Evolutionary conservation across 2,888 invertebrate species (phyloP).

Genomic region (Hipparchia sbordonii): DNA sequence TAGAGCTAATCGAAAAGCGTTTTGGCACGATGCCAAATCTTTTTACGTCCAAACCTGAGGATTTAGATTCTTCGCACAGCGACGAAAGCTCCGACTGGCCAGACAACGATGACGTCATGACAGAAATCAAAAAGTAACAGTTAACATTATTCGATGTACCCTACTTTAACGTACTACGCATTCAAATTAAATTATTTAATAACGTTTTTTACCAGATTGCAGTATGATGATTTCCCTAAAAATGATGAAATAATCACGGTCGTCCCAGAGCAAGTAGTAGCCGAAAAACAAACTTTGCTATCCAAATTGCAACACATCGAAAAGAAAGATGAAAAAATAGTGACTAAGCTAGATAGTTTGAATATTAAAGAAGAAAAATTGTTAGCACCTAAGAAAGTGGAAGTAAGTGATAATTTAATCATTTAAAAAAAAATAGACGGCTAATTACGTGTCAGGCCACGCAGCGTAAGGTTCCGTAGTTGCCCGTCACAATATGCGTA

Average conservation of each 20-base stretch:
- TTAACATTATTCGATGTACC: neutral
- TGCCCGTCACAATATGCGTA: no score
- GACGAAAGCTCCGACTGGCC: conserved; percentile 70
- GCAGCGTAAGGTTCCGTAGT: no score
- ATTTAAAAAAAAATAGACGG: neutral
- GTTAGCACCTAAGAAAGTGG: conserved; percentile 56
- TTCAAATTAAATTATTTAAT: neutral
- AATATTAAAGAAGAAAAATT: conserved; percentile 48
- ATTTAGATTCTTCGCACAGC: conserved; percentile 59
- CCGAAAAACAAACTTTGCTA: conserved; percentile 70
- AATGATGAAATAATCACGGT: conserved; percentile 55
- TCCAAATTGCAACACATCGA: conserved; percentile 71
- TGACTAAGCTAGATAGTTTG: conserved; percentile 38
- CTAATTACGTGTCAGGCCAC: no score
- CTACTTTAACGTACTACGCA: no score
- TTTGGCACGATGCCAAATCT: conserved; percentile 86
- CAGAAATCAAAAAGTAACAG: conserved; percentile 81
- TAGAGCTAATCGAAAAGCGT: conserved; percentile 91
- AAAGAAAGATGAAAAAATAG: conserved; percentile 55
- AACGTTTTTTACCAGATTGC: conserved; percentile 53
- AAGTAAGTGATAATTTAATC: conserved; percentile 48
- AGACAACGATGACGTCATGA: conserved; percentile 83
- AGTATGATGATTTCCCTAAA: conserved; percentile 62
- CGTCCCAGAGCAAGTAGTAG: conserved; percentile 67
- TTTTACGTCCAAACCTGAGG: conserved; percentile 78